Base-by-base conservation (phyloP, 2,113 vertebrate species). In the Megalops atlanticus region DNA sequence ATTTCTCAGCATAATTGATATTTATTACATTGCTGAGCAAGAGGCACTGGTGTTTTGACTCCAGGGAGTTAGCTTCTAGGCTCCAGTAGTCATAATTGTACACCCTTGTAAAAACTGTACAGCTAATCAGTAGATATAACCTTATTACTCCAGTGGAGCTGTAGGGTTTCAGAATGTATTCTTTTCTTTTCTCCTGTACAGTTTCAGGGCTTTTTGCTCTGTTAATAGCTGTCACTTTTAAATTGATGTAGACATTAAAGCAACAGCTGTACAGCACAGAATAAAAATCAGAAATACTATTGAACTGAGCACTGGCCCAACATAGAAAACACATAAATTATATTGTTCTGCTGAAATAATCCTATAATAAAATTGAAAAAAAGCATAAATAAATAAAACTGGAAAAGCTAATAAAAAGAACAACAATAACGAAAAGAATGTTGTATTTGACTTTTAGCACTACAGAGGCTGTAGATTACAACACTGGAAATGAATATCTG, bases 201-300 rank as follows among this genome's bases (percentile, higher is more conserved):
- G 75, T 81, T 83, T 79, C 83, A 82, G 75, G 64, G 83, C 39
- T 83, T 79, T 84, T 78, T 71, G 69, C 82, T 81, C 79, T 85
- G 85, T 88, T 92, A 90, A 90, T 92, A 90, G 88, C 82, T 84
- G 89, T 87, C 87, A 74, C 80, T 83, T 74, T 27, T 79, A 92
- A 92, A 93, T 91, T 79, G 89, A 91, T 92, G 89, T 85, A 85
- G 82, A 90, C 89, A 91, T 91, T 90, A 92, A 83, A 83, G 82
- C 79, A 91, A 88, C 90, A 91, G 87, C 88, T 81, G 77, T 79
- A 84, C 85, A 85, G 5, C 74, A 74, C 85, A 70, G 83, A 85
- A 91, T 84, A 88, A 86, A 86, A 89, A 84, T 90, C 35, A 39
- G 74, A 84, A 88, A 89, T 89, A 85, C 82, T 85, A 82, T 81